These are phyloP conservation scores for Pollachius pollachius DNA, from an alignment of 2,113 vertebrate species.

Conservation along the genomic window DNA sequence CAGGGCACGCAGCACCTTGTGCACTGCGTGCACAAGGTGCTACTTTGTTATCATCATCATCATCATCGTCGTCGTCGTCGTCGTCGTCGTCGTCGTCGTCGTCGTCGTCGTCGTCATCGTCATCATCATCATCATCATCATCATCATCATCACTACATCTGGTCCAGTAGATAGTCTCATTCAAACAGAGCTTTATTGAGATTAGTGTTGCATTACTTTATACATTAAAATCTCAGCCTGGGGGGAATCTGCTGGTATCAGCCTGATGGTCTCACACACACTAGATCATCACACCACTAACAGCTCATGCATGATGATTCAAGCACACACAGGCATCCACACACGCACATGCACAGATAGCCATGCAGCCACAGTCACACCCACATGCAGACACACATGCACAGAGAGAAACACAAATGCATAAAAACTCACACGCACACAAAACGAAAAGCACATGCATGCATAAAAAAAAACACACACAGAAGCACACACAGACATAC, in stretches of 20 bases:
- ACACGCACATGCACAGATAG: not conserved
- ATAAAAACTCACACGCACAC: conserved; percentile 25
- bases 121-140: no score
- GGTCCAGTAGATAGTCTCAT: conserved; percentile 25
- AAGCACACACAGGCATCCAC: not conserved
- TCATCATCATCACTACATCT: conserved; percentile 27
- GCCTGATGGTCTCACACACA: not conserved
- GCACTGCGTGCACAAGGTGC: no score
- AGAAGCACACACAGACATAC: conserved; percentile 7
- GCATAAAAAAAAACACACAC: conserved; percentile 20
- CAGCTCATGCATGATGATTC: not conserved
- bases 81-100: no score
- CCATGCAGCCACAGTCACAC: not conserved
- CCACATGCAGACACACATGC: not conserved
- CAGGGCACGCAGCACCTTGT: no score
- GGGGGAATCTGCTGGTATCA: conserved; percentile 34
- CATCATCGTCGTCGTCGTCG: no score
- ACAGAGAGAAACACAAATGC: conserved; percentile 5
- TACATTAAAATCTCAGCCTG: conserved; percentile 16
- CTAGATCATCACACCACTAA: not conserved
- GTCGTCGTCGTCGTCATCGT: not conserved
- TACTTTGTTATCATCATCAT: no score
- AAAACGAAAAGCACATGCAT: not conserved
- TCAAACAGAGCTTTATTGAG: conserved; percentile 25
- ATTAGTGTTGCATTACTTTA: conserved; percentile 35